Evolutionary conservation across 2,113 vertebrate species (phyloP).

Genomic region (Engystomops pustulosus): DNA sequence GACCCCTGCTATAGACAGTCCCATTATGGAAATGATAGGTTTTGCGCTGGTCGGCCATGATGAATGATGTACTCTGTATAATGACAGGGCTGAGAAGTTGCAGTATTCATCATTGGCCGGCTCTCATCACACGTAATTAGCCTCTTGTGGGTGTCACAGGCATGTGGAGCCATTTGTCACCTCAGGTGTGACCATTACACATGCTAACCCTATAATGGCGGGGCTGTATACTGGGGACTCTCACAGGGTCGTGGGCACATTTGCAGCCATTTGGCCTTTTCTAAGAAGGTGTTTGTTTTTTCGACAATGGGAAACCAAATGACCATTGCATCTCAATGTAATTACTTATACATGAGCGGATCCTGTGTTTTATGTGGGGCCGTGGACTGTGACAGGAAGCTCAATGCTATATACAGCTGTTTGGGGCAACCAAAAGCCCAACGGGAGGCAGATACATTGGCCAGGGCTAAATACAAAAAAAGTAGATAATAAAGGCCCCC

Average conservation of each 20-base stretch:
- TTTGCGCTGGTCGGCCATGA: not conserved
- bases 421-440: not conserved
- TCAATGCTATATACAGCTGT: not conserved
- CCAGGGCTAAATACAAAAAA: not conserved
- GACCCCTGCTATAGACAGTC: too few relatives aligned
- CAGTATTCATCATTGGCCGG: not conserved
- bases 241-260: not conserved
- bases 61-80: not conserved
- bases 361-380: slow-evolving; percentile 2
- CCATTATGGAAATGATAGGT: not conserved
- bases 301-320: not conserved
- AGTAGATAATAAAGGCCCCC: too few relatives aligned
- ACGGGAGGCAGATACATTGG: not conserved
- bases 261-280: not conserved
- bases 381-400: not conserved
- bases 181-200: slow-evolving; percentile 3
- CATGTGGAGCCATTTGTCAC: slow-evolving; percentile 16
- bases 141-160: not conserved
- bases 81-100: not conserved
- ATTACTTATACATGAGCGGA: not conserved
- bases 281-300: not conserved
- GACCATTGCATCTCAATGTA: not conserved
- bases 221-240: not conserved
- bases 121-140: not conserved
- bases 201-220: not conserved